phyloP scores from a whole-genome alignment of 2,113 vertebrate species.

The Probosciger aterrimus region DNA sequence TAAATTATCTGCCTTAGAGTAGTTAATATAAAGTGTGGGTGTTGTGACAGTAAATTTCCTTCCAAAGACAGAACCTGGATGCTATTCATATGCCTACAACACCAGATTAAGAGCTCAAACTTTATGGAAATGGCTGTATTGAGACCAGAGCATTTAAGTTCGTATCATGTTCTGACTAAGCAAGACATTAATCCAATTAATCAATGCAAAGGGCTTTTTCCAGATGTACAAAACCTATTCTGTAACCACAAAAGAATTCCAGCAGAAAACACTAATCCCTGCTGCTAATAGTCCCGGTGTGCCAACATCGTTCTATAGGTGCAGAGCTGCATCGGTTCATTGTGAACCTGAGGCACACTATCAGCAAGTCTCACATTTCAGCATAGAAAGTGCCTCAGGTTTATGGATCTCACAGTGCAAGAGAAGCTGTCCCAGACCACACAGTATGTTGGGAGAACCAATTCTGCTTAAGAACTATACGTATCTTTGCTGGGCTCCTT shows the following conservation, averaged over 20 bases:
- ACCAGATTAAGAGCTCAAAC: background rate
- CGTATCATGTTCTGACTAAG: background rate
- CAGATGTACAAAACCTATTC: background rate
- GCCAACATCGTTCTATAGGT: background rate
- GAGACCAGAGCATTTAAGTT: background rate
- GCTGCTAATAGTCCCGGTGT: background rate
- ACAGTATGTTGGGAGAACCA: background rate
- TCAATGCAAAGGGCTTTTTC: background rate
- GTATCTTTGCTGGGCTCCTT: background rate
- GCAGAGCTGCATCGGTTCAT: background rate
- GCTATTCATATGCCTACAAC: background rate
- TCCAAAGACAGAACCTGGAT: background rate
- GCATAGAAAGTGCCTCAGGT: background rate
- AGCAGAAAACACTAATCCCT: background rate
- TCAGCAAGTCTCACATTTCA: background rate
- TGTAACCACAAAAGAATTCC: background rate
- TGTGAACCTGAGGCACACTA: background rate
- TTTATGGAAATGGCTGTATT: background rate
- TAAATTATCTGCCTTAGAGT: background rate
- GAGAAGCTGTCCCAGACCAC: background rate
- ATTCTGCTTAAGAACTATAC: background rate
- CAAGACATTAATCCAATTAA: background rate
- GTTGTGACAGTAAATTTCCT: background rate
- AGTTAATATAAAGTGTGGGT: background rate
- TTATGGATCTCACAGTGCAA: background rate